These are phyloP conservation scores for Myanophis thanlyinensis DNA, from an alignment of 2,113 vertebrate genomes.

Conservation along the genomic window DNA sequence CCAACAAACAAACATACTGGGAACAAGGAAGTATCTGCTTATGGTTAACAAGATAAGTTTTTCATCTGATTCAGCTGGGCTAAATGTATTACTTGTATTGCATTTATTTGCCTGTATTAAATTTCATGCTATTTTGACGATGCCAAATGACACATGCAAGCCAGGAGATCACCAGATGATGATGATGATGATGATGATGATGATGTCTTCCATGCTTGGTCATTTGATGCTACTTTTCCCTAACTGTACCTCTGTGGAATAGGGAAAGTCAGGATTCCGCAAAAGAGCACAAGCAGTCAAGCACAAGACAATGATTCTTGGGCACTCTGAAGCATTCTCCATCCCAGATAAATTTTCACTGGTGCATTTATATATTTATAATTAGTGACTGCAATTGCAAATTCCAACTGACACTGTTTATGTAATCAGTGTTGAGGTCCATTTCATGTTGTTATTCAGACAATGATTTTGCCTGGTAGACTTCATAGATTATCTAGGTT, in stretches of 20 bases:
- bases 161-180: not conserved
- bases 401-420: not conserved
- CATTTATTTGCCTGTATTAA: not conserved
- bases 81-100: not conserved
- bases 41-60: not conserved
- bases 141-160: not conserved
- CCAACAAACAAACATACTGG: no score
- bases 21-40: not conserved
- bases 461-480: not conserved
- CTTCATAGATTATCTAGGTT: not conserved
- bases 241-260: not conserved
- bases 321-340: not conserved
- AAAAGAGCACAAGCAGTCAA: not conserved
- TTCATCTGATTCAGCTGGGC: not conserved
- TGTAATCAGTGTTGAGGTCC: not conserved
- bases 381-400: not conserved
- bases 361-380: not conserved
- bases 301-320: not conserved
- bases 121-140: not conserved
- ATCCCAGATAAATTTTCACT: not conserved
- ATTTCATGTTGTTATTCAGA: not conserved
- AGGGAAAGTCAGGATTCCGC: not conserved
- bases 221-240: not conserved
- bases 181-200: not conserved
- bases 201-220: not conserved